Base-by-base conservation (phyloP, 2,888 invertebrate genomes). In the Muschampia plurimacula region DNA sequence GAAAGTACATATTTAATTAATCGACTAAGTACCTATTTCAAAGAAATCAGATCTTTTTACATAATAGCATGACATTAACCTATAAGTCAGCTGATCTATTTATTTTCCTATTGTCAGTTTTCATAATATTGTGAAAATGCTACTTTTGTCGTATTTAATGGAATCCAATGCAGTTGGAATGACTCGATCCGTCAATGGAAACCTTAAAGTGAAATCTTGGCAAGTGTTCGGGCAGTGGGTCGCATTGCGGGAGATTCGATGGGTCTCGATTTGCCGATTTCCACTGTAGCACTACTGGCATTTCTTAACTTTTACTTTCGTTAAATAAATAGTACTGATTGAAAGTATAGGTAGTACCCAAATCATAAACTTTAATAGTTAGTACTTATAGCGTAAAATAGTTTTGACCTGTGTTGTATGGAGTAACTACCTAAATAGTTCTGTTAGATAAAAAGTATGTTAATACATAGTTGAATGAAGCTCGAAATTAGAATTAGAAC, bases 171-270 rank as follows among this genome's bases (percentile, higher is more conserved):
- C 49, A 39, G 60, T 72, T 67, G 32, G 12, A 41, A 67, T 63
- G 22, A 9, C 39, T 69, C 52, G 71, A 52, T 82, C 79, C 83
- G 82, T 86, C 79, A 83, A 84, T 85, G 83, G 81, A 86, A 73
- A 75, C 70, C 69, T 87, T 91, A 92, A 93, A 93, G 93, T 93
- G 93, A 93, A 93, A 93, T 92, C 90, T 89, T 86, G 83, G 83
- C 82, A 80, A 72, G 67, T 44, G 41, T 82, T 82, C 82, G 85
- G 86, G 79, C 87, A 91, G 90, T 91, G 88, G 89, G 91, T 91
- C 89, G 88, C 82, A 84, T 83, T 84, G 84, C 85, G 82, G 83
- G 89, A 85, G 88, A 89, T 90, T 91, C 89, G 85, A 91, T 89
- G 84, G 82, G 89, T 22, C 22, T 90, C 89, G 88, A 41, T 84